Conservation (phyloP, 2,797 vertebrate genomes). For the Chelidonichthys spinosus region DNA sequence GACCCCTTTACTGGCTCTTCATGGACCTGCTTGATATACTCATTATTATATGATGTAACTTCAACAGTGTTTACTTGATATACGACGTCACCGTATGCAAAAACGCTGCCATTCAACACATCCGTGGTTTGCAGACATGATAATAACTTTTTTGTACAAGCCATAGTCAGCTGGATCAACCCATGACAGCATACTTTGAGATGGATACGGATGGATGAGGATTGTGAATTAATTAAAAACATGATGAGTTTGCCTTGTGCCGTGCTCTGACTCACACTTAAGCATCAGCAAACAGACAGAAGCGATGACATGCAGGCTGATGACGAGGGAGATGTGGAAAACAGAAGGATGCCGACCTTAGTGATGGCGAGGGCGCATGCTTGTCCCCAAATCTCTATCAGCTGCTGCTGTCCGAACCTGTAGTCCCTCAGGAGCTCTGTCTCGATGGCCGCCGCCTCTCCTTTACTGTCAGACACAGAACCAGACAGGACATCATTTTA, state of each 20-base stretch:
- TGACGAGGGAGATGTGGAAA: neutral
- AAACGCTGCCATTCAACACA: neutral
- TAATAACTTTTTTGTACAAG: neutral
- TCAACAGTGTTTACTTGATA: neutral
- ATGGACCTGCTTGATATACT: neutral
- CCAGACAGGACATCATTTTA: neutral
- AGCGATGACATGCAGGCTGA: neutral
- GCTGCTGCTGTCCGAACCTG: slow-evolving; percentile 93
- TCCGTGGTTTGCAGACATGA: neutral
- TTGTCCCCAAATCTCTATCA: slow-evolving; percentile 94
- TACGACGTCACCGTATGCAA: neutral
- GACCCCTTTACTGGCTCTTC: neutral
- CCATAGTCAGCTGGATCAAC: neutral
- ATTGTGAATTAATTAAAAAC: slow-evolving; percentile 10
- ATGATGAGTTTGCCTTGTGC: neutral
- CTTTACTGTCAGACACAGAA: slow-evolving; percentile 82
- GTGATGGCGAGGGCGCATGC: slow-evolving; percentile 92
- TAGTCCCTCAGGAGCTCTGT: slow-evolving; percentile 93
- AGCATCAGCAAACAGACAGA: neutral
- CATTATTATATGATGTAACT: neutral
- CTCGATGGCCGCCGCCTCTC: slow-evolving; percentile 89
- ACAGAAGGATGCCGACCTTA: slow-evolving; percentile 83
- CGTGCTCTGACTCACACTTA: neutral
- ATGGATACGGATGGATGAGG: neutral
- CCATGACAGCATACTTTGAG: slow-evolving; percentile 3